Evolutionary conservation across 2,888 invertebrate species (phyloP), one percentile per base, ranked within the genome.

Genomic region (Leptinotarsa tumamoca): DNA sequence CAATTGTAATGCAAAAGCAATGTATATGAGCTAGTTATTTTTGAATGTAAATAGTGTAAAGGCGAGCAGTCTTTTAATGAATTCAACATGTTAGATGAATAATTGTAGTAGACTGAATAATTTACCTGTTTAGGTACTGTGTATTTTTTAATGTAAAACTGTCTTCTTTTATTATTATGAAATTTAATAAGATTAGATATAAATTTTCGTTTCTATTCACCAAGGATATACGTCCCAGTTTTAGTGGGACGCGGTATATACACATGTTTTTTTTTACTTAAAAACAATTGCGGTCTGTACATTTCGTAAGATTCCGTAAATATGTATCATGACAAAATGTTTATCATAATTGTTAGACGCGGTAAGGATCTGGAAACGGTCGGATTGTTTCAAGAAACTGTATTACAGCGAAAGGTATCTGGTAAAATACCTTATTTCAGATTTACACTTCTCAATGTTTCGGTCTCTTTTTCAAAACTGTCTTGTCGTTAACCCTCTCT

Each of bases 41-140:
- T 87, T 87, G 81, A 87, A 84, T 89, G 89, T 89, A 89, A 85
- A 89, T 89, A 89, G 87, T 89, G 88, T 88, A 89, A 89, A 89
- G 88, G 86, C 88, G 82, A 83, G 83, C 82, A 85, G 87, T 87
- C 87, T 88, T 87, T 87, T 85, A 74, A 70, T 78, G 82, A 85
- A 85, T 85, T 86, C 85, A 85, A 86, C 87, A 83, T 83, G 84
- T 85, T 86, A 85, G 86, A 84, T 85, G 79, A 84, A 80, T 81
- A 83, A 80, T 83, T 85, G 87, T 88, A 87, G 89, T 89, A 89
- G 89, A 89, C 89, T 89, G 89, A 88, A 83, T 80, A 81, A 80
- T 84, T 83, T 82, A 85, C 83, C 84, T 84, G 82, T 82, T 84
- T 83, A 85, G 85, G 85, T 87, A 86, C 82, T 86, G 85, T 88